A percentile compares a stretch with the other conserved stretches of the same genome.
These are phyloP conservation scores for Dryas iulia DNA, from an alignment of 1,140 invertebrate genomes.

Conservation along the genomic window DNA sequence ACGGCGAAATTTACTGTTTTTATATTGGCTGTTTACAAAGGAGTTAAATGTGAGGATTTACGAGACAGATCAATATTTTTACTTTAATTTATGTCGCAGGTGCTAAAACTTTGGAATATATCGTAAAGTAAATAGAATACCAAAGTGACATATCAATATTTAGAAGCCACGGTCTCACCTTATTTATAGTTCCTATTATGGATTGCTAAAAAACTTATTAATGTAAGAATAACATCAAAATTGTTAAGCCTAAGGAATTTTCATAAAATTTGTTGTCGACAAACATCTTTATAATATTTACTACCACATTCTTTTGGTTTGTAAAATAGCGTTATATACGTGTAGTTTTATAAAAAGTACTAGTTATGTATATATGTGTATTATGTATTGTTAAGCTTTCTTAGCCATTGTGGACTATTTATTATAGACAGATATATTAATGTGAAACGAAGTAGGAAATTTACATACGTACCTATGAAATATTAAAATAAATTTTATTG, in stretches of 20 bases:
- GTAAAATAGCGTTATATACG: conserved; percentile 15
- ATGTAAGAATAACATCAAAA: conserved; percentile 9
- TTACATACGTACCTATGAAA: conserved; percentile 60
- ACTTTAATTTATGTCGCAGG: conserved; percentile 14
- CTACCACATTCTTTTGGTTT: conserved; percentile 13
- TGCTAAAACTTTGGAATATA: conserved; percentile 22
- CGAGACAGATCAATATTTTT: conserved; percentile 5
- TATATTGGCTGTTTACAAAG: conserved; percentile 13
- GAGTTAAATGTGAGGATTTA: conserved; percentile 10
- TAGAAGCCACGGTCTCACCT: conserved; percentile 24
- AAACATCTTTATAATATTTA: background rate
- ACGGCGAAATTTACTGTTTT: conserved; percentile 18
- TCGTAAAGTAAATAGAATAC: conserved; percentile 19
- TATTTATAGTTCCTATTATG: conserved; percentile 35
- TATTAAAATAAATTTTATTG: conserved; percentile 46
- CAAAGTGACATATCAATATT: conserved; percentile 29
- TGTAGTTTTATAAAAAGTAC: background rate
- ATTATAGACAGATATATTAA: conserved; percentile 58
- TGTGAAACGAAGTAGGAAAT: conserved; percentile 55
- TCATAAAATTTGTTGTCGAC: conserved; percentile 4
- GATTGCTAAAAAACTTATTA: conserved; percentile 19
- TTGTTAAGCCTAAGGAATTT: background rate
- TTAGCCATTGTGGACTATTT: conserved; percentile 60
- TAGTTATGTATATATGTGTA: conserved; percentile 23
- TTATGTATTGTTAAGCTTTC: conserved; percentile 30